Evolutionary conservation across 2,113 vertebrate species (phyloP).

Genomic region (Corythornis cristatus): DNA sequence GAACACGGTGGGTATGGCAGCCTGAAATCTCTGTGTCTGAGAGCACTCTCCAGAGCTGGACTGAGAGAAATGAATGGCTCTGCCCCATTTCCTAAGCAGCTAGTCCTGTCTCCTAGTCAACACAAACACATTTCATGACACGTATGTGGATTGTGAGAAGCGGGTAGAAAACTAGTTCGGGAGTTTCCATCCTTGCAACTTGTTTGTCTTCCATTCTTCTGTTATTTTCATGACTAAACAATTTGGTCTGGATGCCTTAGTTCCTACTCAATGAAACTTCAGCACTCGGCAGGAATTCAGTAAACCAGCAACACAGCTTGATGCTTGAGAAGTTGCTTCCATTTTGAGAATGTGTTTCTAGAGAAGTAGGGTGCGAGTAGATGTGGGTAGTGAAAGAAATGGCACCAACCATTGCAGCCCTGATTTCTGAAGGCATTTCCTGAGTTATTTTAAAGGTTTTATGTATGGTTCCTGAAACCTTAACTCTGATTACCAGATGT

Average conservation of each 20-base stretch:
- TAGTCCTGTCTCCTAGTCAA: constrained; percentile 22
- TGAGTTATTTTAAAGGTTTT: constrained; percentile 58
- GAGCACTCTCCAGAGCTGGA: neutral
- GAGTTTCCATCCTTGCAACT: constrained; percentile 50
- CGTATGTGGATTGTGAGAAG: constrained; percentile 19
- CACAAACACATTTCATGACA: constrained; percentile 42
- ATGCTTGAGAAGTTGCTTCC: constrained; percentile 51
- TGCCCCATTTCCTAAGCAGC: constrained; percentile 24
- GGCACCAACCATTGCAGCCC: constrained; percentile 45
- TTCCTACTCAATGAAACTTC: constrained; percentile 57
- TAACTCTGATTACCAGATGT: neutral
- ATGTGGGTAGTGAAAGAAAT: constrained; percentile 66
- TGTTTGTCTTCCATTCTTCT: constrained; percentile 58
- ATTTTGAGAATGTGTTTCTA: constrained; percentile 66
- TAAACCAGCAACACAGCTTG: constrained; percentile 26
- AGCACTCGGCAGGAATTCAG: constrained; percentile 40
- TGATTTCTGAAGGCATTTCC: constrained; percentile 61
- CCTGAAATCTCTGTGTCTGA: neutral
- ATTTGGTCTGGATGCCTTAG: constrained; percentile 12
- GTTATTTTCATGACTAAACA: constrained; percentile 64
- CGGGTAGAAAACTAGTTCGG: constrained; percentile 48
- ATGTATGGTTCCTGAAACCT: neutral
- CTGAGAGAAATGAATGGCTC: neutral
- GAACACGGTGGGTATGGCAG: neutral
- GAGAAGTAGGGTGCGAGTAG: constrained; percentile 63